Base-by-base conservation (phyloP, 2,113 vertebrate species). In the Oxyruncus cristatus region DNA sequence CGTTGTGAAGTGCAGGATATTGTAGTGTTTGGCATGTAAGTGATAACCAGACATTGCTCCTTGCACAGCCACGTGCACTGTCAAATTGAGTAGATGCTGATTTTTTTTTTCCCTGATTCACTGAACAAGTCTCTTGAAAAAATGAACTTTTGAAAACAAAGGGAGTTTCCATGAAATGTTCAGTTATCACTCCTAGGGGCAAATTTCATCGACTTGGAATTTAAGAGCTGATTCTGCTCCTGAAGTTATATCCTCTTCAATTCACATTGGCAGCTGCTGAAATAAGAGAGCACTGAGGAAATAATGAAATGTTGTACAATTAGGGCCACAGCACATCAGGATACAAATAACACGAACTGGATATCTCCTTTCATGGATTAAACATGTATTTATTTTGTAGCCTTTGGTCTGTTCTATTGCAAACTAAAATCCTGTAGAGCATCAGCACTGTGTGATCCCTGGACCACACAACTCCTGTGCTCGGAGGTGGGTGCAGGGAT, bases 241-340 rank as follows among this genome's bases (percentile, higher is more conserved):
- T 97, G 89, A 90, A 96, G 78, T 96, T 96, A 30, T 68, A 80
- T 87, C 96, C 72, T 89, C 84, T 95, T 96, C 93, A 92, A 59
- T 62, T 72, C 81, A 44, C 77, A 80, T 78, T 95, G 96, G 93
- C 97, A 97, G 94, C 94, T 97, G 96, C 96, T 84, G 88, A 95
- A 95, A 91, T 85, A 85, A 86, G 96, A 78, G 92, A 92, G 79
- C 76, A 85, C 77, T 76, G 20, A 49, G 88, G 84, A 96, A 86
- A 95, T 90, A 96, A 95, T 87, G 86, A 71, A 93, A 75, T 94
- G 88, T 46, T 76, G 62, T 80, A 86, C 92, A 96, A 61, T 93
- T 83, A 95, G 65, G 73, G 84, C 33, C 71, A 47, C 44, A 70
- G 92, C 41, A 28, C 35, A 35, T 78, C 88, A 74, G 94, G 92